Percentiles rank a stretch among this genome's conserved stretches.
Conservation (phyloP, 2,888 invertebrate genomes). For the Pyrrhia umbra region DNA sequence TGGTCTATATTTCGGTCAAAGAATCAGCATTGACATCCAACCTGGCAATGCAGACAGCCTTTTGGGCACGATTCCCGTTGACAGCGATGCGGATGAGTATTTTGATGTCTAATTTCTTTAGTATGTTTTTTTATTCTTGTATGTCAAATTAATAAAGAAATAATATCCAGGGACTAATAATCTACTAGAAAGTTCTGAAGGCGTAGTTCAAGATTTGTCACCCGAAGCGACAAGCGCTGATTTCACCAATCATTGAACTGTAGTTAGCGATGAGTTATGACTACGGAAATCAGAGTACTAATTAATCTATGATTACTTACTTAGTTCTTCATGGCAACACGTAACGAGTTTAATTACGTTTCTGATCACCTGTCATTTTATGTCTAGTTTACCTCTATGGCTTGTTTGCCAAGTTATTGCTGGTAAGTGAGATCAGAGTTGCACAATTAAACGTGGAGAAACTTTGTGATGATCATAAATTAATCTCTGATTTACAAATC, state of each 20-base stretch:
- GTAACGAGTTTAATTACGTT: constrained; percentile 24
- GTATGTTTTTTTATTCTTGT: too few species aligned
- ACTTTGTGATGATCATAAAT: constrained; percentile 11
- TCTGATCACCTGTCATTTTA: constrained; percentile 31
- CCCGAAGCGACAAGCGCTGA: background rate
- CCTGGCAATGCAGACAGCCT: too few species aligned
- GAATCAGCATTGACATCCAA: too few species aligned
- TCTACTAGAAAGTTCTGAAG: background rate
- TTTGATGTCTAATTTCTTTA: too few species aligned
- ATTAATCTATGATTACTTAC: constrained; percentile 32
- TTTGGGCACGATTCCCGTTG: too few species aligned
- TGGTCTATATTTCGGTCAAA: too few species aligned
- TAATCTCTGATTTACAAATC: constrained; percentile 6
- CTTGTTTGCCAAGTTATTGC: background rate
- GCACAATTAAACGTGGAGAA: constrained; percentile 7
- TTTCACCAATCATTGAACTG: constrained; percentile 33
- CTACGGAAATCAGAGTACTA: constrained; percentile 40
- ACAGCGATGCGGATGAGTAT: too few species aligned
- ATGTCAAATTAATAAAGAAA: too few species aligned
- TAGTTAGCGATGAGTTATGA: constrained; percentile 17
- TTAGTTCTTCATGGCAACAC: constrained; percentile 4
- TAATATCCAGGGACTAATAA: too few species aligned
- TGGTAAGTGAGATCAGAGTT: constrained; percentile 19
- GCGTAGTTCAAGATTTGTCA: constrained; percentile 1
- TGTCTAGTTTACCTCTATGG: constrained; percentile 16